A percentile compares a stretch with the other conserved stretches of the same genome.
Conservation (phyloP, 2,888 invertebrate genomes). For the Drosophila birchii region DNA sequence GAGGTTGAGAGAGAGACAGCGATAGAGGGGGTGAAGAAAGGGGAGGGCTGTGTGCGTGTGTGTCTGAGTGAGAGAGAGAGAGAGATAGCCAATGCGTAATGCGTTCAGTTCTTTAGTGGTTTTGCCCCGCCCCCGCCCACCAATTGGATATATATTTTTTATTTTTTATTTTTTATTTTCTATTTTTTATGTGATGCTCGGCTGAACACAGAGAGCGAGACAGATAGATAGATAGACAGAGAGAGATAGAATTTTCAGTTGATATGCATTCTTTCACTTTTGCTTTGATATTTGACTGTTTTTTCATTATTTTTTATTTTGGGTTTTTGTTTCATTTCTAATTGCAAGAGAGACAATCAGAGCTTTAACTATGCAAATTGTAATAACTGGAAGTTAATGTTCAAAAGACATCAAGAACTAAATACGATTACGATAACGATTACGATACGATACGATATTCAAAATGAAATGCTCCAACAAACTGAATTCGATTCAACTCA, state of each 20-base stretch:
- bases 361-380: constrained; percentile 81
- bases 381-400: constrained; percentile 77
- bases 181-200: constrained; percentile 49
- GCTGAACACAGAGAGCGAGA: constrained; percentile 75
- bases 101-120: constrained; percentile 44
- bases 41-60: constrained; percentile 26
- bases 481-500: constrained; percentile 4
- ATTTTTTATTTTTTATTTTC: constrained; percentile 6
- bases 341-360: constrained; percentile 73
- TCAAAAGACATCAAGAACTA: constrained; percentile 57
- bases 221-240: constrained; percentile 35
- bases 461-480: constrained; percentile 23
- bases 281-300: constrained; percentile 27
- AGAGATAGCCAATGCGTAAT: constrained; percentile 62
- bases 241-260: constrained; percentile 58
- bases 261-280: constrained; percentile 49
- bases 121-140: constrained; percentile 60
- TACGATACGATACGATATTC: constrained; percentile 40
- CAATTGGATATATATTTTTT: constrained; percentile 54
- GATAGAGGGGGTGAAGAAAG: constrained; percentile 25
- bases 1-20: constrained; percentile 31
- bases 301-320: constrained; percentile 36
- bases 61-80: constrained; percentile 21
- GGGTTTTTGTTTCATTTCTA: constrained; percentile 53
- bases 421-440: constrained; percentile 47